Conservation (phyloP, 2,113 vertebrate species). For the Phalacrocorax aristotelis region DNA sequence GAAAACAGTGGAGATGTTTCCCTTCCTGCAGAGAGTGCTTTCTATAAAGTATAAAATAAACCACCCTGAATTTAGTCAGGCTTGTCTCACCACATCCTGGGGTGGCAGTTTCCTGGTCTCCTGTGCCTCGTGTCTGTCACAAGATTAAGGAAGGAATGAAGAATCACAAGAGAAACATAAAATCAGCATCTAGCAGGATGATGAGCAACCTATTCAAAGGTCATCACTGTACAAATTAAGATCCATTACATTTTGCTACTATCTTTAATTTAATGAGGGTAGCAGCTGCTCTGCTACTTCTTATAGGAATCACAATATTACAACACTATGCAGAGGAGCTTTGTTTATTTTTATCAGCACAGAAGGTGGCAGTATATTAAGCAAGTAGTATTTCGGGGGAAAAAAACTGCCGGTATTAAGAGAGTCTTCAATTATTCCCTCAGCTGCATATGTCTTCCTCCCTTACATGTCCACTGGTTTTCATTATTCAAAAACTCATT, state of each 20-base stretch:
- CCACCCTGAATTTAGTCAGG: not conserved
- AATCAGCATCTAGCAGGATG: constrained; percentile 15
- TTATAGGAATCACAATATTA: not conserved
- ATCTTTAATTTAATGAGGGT: constrained; percentile 50
- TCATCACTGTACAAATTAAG: constrained; percentile 47
- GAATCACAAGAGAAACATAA: constrained; percentile 4
- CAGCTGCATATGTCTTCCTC: not conserved
- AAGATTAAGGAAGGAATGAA: not conserved
- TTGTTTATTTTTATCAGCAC: constrained; percentile 4
- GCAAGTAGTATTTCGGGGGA: not conserved
- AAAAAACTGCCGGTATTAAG: not conserved
- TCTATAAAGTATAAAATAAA: not conserved
- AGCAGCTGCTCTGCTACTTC: constrained; percentile 30
- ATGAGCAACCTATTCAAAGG: constrained; percentile 38
- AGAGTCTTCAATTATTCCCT: constrained; percentile 21
- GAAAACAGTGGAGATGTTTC: not conserved
- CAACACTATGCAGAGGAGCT: not conserved
- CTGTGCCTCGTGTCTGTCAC: not conserved
- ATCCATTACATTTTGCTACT: constrained; percentile 45
- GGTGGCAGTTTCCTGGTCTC: not conserved
- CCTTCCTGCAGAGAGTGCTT: not conserved
- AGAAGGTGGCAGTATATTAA: not conserved
- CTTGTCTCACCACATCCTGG: not conserved
- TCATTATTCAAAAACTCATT: constrained; percentile 55
- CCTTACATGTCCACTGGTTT: not conserved